phyloP scores from a whole-genome alignment of 2,113 vertebrate genomes.

The Clarias gariepinus region DNA sequence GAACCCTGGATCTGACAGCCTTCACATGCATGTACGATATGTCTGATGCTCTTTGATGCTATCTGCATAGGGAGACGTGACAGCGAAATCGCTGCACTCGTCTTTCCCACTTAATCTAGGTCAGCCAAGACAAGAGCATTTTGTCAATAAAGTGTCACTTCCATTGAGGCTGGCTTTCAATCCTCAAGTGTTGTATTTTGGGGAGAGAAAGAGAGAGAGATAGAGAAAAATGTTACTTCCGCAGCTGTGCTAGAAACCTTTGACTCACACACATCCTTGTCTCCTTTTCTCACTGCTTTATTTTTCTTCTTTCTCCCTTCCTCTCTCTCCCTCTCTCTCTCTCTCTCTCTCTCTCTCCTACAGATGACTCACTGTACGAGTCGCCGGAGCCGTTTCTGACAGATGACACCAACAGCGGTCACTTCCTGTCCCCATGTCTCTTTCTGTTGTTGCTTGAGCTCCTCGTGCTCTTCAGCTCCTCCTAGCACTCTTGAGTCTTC shows the following conservation, averaged over 20 bases:
- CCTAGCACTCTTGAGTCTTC: constrained; percentile 49
- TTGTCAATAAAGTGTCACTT: constrained; percentile 20
- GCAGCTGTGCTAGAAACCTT: not conserved
- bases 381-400: constrained; percentile 95
- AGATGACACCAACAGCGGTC: constrained; percentile 84
- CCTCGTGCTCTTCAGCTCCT: constrained; percentile 59
- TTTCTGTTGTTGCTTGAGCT: constrained; percentile 55
- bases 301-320: not conserved
- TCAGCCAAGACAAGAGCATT: constrained; percentile 34
- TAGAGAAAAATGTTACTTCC: not conserved
- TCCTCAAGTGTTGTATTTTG: constrained; percentile 26
- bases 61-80: constrained; percentile 32
- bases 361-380: constrained; percentile 93
- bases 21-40: not conserved
- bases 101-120: constrained; percentile 37
- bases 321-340: not conserved
- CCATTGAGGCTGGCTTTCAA: constrained; percentile 17
- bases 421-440: constrained; percentile 58
- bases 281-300: not conserved
- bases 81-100: constrained; percentile 26
- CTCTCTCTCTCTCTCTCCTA: not conserved
- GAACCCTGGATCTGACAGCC: not conserved
- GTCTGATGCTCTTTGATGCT: constrained; percentile 29
- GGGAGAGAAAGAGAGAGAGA: no score
- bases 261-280: not conserved